Evolutionary conservation across 2,797 vertebrate genomes (phyloP).

Genomic region (Chelonia mydas): DNA sequence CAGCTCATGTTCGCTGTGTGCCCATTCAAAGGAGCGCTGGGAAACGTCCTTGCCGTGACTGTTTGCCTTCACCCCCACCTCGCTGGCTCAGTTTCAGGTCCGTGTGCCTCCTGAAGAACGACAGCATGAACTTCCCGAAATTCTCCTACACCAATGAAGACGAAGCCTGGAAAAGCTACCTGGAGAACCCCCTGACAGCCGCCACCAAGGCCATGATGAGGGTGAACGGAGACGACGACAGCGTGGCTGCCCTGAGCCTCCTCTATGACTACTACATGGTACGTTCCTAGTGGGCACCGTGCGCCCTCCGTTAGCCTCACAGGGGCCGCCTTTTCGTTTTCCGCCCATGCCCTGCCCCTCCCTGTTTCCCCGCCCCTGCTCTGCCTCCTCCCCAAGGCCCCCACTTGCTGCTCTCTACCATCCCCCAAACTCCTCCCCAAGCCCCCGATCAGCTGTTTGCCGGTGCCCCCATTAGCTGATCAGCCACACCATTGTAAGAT

Average conservation of each 20-base stretch:
- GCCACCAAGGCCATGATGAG: conserved; percentile 89
- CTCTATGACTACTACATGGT: conserved; percentile 97
- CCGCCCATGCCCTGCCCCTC: not conserved
- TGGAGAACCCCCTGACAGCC: conserved; percentile 85
- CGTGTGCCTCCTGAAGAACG: conserved; percentile 93
- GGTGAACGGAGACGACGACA: conserved; percentile 90
- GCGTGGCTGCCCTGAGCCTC: conserved; percentile 88
- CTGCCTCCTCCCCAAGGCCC: too few species aligned
- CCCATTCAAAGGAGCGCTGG: not conserved
- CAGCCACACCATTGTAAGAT: too few species aligned
- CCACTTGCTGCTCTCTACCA: too few species aligned
- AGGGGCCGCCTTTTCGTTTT: too few species aligned
- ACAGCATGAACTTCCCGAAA: conserved; percentile 91
- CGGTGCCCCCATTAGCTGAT: too few species aligned
- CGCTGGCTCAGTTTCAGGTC: conserved; percentile 83
- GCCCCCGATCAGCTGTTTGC: too few species aligned
- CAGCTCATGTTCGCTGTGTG: not conserved
- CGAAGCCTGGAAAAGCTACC: conserved; percentile 91
- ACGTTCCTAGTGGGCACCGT: not conserved
- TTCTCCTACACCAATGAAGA: conserved; percentile 87
- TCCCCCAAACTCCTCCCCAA: too few species aligned
- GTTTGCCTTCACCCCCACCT: not conserved
- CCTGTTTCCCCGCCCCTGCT: not conserved
- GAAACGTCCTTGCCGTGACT: not conserved
- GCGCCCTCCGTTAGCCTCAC: not conserved